Base-by-base conservation (phyloP, 2,888 invertebrate genomes). In the Dastarcus helophoroides region DNA sequence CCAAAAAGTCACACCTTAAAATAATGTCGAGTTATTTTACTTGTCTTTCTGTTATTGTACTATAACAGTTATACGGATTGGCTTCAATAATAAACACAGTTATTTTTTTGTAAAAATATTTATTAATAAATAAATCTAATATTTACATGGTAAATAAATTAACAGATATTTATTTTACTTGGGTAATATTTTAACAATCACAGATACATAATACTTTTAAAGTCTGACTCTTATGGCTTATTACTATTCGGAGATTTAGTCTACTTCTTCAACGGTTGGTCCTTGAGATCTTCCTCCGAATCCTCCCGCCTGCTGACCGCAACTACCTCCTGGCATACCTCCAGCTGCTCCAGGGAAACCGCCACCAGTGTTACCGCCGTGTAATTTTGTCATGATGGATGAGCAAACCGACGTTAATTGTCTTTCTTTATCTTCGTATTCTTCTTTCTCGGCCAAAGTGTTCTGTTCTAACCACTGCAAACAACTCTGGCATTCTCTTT, bases 381-480 rank as follows among this genome's bases (percentile, higher is more conserved):
- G 57, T 35, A 67, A 37, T 48, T 67, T 74, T 25, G 64, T 65
- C 76, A 79, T 78, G 31, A 76, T 52, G 0, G 77, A 50, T 62
- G 50, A 53, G 42, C 63, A 64, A 14, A 50, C 28, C 16, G 55
- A 51, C 2, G 54, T 53, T 4, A 63, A 22, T 29, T 71, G 69
- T 38, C 68, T 64, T 37, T 69, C 51, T 47, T 71, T 73, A 36
- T 70, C 63, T 33, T 74, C 72, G 43, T 67, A 75, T 45, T 78
- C 77, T 1, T 70, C 72, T 45, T 68, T 71, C 32, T 76, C 76
- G 3, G 77, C 78, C 26, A 71, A 53, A 7, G 68, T 58, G 53
- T 79, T 79, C 26, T 58, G 61, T 42, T 80, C 79, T 35, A 80
- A 54, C 80, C 79, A 80, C 24, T 63, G 61, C 26, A 79, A 48